These are phyloP conservation scores for Prunella fulvescens DNA, from an alignment of 2,113 vertebrate genomes.

Conservation along the genomic window DNA sequence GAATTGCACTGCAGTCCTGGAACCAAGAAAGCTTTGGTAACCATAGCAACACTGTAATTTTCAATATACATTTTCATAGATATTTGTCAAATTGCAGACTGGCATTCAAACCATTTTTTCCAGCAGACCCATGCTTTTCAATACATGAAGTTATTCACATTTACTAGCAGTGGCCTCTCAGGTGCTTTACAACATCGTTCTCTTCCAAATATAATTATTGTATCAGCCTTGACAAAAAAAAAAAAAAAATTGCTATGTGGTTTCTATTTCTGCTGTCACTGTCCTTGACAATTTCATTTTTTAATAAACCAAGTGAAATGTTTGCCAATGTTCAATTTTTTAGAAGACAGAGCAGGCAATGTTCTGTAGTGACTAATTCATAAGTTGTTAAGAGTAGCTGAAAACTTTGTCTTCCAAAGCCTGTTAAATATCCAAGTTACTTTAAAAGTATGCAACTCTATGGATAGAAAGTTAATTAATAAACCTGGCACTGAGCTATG, in stretches of 20 bases:
- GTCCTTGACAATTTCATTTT: not conserved
- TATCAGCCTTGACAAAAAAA: not conserved
- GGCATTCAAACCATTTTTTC: not conserved
- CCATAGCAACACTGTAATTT: not conserved
- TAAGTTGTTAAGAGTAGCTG: not conserved
- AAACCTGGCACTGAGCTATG: not conserved
- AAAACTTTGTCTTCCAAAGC: not conserved
- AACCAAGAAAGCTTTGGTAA: not conserved
- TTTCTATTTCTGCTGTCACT: not conserved
- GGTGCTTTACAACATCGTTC: not conserved
- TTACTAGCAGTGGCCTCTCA: not conserved
- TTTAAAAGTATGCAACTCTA: not conserved
- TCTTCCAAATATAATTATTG: slow-evolving; percentile 1
- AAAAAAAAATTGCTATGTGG: not conserved
- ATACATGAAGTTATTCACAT: not conserved
- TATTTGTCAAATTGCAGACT: not conserved
- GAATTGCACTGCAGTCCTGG: not conserved
- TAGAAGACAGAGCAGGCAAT: not conserved
- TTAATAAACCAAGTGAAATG: not conserved
- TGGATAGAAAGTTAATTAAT: not conserved
- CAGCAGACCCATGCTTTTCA: not conserved
- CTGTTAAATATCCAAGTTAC: not conserved
- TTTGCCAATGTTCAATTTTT: slow-evolving; percentile 14
- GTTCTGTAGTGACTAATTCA: not conserved
- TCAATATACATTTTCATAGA: not conserved